phyloP scores from a whole-genome alignment of 2,797 vertebrate genomes.

The Melanogrammus aeglefinus region DNA sequence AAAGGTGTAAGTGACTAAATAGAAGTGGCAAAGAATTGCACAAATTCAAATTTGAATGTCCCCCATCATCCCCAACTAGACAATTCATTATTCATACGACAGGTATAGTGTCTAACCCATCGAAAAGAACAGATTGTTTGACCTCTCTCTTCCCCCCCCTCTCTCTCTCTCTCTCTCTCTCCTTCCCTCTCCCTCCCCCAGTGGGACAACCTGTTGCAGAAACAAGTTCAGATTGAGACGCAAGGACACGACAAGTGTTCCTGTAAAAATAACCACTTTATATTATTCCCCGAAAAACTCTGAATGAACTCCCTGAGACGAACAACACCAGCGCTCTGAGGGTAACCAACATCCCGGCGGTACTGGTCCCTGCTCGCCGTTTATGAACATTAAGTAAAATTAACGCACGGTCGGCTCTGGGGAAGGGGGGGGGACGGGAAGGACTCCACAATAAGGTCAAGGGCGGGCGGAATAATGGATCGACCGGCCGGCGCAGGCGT shows the following conservation, averaged over 20 bases:
- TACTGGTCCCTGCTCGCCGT: background rate
- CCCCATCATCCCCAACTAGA: too few relatives aligned
- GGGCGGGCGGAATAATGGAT: conserved; percentile 65
- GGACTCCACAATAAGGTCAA: conserved; percentile 53
- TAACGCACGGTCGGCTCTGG: background rate
- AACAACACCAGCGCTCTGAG: background rate
- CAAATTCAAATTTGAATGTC: background rate
- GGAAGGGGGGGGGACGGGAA: background rate
- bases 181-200: background rate
- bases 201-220: too few relatives aligned
- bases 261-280: background rate
- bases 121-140: background rate
- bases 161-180: background rate
- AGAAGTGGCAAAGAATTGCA: background rate
- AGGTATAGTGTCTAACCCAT: background rate
- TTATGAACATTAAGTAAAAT: background rate
- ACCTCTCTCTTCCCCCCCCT: background rate
- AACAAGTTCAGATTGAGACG: background rate
- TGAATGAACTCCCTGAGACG: too few relatives aligned
- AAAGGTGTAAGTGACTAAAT: too few relatives aligned
- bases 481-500: conserved; percentile 66
- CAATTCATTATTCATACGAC: background rate
- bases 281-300: background rate
- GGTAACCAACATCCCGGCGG: background rate
- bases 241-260: background rate